Conservation (phyloP, 2,797 vertebrate species). For the Setipinna tenuifilis region DNA sequence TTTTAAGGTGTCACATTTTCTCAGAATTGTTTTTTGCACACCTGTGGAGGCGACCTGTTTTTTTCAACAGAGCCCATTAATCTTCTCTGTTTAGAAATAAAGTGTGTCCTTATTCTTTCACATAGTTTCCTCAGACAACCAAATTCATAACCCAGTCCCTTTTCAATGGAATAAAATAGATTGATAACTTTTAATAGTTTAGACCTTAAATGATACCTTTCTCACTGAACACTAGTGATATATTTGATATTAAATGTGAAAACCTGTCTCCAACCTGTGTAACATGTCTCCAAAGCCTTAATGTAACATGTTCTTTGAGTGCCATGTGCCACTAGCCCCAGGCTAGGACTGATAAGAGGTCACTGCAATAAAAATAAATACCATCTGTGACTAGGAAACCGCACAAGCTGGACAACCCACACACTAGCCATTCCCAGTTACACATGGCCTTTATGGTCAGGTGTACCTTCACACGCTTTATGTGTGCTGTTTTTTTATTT, state of each 20-base stretch:
- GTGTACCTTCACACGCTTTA: not conserved
- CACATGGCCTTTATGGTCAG: not conserved
- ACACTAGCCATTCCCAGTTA: not conserved
- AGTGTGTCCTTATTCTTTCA: too few species aligned
- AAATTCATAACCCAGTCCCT: not conserved
- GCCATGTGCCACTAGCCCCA: conserved; percentile 8
- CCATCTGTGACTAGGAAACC: conserved; percentile 33
- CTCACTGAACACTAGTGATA: not conserved
- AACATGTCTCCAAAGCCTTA: conserved; percentile 23
- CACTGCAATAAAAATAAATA: conserved; percentile 35
- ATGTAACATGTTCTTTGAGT: conserved; percentile 1
- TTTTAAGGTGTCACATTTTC: not conserved
- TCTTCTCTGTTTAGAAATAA: not conserved
- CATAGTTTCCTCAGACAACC: too few species aligned
- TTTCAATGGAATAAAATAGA: not conserved
- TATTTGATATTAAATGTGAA: not conserved
- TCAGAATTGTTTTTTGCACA: too few species aligned
- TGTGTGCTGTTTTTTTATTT: not conserved
- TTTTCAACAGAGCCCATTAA: not conserved
- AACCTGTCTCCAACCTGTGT: too few species aligned
- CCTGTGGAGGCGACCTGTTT: not conserved
- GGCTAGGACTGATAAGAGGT: conserved; percentile 41
- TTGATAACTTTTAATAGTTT: too few species aligned
- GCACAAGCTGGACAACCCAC: not conserved
- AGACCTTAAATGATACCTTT: not conserved